Evolutionary conservation across 1,140 invertebrate species (phyloP).

Genomic region (Lordiphosa stackelbergi): DNA sequence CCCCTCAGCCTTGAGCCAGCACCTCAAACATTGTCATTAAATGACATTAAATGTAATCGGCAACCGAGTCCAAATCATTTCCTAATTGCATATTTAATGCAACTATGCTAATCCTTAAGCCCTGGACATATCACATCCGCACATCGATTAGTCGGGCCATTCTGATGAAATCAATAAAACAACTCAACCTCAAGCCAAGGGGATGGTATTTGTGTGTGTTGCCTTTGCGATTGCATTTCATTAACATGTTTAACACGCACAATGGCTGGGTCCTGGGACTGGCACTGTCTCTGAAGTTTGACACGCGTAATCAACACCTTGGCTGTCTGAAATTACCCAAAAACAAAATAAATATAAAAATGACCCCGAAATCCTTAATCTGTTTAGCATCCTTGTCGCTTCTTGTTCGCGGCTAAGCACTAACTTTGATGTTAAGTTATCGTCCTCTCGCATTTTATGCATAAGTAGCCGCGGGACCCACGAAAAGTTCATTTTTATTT

Average conservation of each 20-base stretch:
- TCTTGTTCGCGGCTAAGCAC: slow-evolving; percentile 16
- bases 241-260: slow-evolving; percentile 8
- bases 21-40: slow-evolving; percentile 19
- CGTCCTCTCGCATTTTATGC: not conserved
- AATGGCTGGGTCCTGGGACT: not conserved
- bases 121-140: slow-evolving; percentile 6
- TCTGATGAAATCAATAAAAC: slow-evolving; percentile 47
- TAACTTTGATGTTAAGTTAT: slow-evolving; percentile 30
- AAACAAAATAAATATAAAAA: slow-evolving; percentile 1
- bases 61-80: slow-evolving; percentile 24
- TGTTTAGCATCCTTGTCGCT: slow-evolving; percentile 43
- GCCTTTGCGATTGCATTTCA: slow-evolving; percentile 7
- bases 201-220: not conserved
- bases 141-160: slow-evolving; percentile 40
- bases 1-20: slow-evolving; percentile 4
- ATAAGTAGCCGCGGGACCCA: slow-evolving; percentile 43
- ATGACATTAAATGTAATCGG: slow-evolving; percentile 29
- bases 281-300: slow-evolving; percentile 18
- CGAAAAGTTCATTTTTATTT: slow-evolving; percentile 54
- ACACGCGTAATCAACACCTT: slow-evolving; percentile 58
- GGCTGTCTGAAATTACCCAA: slow-evolving; percentile 6
- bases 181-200: slow-evolving; percentile 20
- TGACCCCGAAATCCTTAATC: slow-evolving; percentile 31
- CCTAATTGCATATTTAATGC: slow-evolving; percentile 43
- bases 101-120: slow-evolving; percentile 23